phyloP scores from a whole-genome alignment of 35 echinoderm and acorn worm species.

The Ptychodera flava region DNA sequence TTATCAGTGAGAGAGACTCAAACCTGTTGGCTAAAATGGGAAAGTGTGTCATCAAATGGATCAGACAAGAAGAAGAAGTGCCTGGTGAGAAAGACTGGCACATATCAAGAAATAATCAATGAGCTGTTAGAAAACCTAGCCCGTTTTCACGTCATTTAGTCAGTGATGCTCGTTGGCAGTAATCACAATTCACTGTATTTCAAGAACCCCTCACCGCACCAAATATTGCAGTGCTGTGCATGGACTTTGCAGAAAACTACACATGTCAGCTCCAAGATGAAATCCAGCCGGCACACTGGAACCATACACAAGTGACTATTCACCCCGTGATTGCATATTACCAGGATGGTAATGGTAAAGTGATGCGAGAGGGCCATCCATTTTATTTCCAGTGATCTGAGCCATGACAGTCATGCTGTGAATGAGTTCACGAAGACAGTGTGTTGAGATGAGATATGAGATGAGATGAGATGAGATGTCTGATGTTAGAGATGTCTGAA shows the following conservation, averaged over 20 bases:
- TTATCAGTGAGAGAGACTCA: slow-evolving; percentile 6
- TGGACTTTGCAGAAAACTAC: slow-evolving; percentile 52
- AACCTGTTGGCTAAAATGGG: slow-evolving; percentile 23
- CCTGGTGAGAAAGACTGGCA: slow-evolving; percentile 9
- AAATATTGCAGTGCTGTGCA: slow-evolving; percentile 21
- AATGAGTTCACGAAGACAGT: slow-evolving; percentile 19
- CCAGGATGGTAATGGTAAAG: background rate
- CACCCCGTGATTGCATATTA: slow-evolving; percentile 37
- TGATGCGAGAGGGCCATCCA: slow-evolving; percentile 17
- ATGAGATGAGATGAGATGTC: too few species aligned
- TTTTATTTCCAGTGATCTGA: slow-evolving; percentile 21
- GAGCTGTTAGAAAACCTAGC: background rate
- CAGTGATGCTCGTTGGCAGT: slow-evolving; percentile 27
- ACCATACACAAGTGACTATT: slow-evolving; percentile 24
- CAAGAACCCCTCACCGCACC: slow-evolving; percentile 25
- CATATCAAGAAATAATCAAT: background rate
- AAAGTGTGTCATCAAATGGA: background rate
- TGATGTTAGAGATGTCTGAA: too few species aligned
- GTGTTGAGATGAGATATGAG: background rate
- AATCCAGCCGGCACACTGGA: slow-evolving; percentile 35
- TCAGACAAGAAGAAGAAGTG: slow-evolving; percentile 26
- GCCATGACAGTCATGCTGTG: slow-evolving; percentile 47
- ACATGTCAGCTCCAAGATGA: slow-evolving; percentile 15
- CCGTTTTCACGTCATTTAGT: slow-evolving; percentile 30
- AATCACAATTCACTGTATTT: slow-evolving; percentile 22